Evolutionary conservation across 1,140 invertebrate genomes (phyloP), one percentile per base, ranked within the genome.

Genomic region (Diachasma alloeum): DNA sequence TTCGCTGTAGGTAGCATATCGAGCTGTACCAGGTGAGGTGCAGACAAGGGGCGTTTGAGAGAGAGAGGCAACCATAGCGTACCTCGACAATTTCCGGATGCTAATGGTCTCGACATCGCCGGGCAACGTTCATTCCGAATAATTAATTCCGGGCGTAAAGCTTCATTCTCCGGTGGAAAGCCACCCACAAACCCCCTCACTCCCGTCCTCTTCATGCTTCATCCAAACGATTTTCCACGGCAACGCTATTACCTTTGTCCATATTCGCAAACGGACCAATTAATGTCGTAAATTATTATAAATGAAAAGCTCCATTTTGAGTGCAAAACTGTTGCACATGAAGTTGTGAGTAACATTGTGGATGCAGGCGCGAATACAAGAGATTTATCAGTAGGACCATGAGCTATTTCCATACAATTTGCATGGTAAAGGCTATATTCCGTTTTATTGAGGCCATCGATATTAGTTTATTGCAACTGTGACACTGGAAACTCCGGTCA

Each of bases 31-130:
- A 63, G 72, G 72, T 74, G 72, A 74, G 59, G 59, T 63, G 22
- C 22, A 63, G 59, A 31, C 24, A 53, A 19, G 59, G 11, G 19
- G 8, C 19, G 9, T 22, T 59, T 22, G 19, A 46, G n/a, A 17
- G 24, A 6, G 59, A 63, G 59, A 63, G 59, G 24, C 11, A 15
- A 53, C n/a, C 48, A 9, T 42, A 13, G 9, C 39, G 3, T 36
- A 48, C 67, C 67, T 53, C 77, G 83, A 85, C 86, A 89, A 89
- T 89, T 89, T 88, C 88, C 88, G 86, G 87, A 78, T 84, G 85
- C 86, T 89, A 89, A 89, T 89, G 84, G 84, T 81, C 76, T 82
- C 81, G 81, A 82, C 82, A 84, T 82, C 80, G 83, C 79, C 72
- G 42, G 79, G 73, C 81, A 79, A 82, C 81, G 81, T 86, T 86